Evolutionary conservation across 2,888 invertebrate species (phyloP), one percentile per base, ranked within the genome.

Genomic region (Syrista parreyssii): DNA sequence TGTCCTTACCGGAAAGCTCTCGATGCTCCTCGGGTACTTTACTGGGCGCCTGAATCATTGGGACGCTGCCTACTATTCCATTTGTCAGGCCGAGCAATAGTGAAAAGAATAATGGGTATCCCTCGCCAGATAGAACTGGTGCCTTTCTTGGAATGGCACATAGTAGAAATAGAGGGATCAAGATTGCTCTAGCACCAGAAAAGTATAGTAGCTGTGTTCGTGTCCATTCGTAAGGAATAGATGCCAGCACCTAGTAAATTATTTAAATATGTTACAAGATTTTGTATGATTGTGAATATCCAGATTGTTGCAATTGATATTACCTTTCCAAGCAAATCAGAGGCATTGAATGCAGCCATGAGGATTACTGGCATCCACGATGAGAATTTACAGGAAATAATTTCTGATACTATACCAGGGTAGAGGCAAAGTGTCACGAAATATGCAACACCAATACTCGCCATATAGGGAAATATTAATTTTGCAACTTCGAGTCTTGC

Each of bases 281-380:
- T 55, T 55, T 35, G 34, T 78, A 76, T 76, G 32, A 76, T 34
- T 76, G 11, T 31, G 0, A 15, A 23, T 74, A 34, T 74, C 15
- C 74, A 69, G 11, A 30, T 71, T 76, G 76, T 32, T 74, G 34
- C 69, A 30, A 11, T 31, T 69, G n/a, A 71, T 76, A 77, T 84
- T 91, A 97, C 95, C 93, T 96, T 96, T 83, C 98, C 98, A 81
- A 97, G 92, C 30, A 98, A 94, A 92, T 98, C 98, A 75, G 96
- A 96, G 4, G 95, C 94, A 87, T 98, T 98, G 90, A 98, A 98
- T 12, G 96, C 94, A 1, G 97, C 95, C 97, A 98, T 98, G 79
- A 98, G 93, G 71, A 98, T 92, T 40, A 98, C 97, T 0, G 98
- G 98, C 96, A 98, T 97, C 98, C 98, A 98, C 2, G 95, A 94